A percentile compares a stretch with the other conserved stretches of the same genome.
These are phyloP conservation scores for Sebastes matsubarae DNA, from an alignment of 2,797 vertebrate genomes.

Conservation along the genomic window DNA sequence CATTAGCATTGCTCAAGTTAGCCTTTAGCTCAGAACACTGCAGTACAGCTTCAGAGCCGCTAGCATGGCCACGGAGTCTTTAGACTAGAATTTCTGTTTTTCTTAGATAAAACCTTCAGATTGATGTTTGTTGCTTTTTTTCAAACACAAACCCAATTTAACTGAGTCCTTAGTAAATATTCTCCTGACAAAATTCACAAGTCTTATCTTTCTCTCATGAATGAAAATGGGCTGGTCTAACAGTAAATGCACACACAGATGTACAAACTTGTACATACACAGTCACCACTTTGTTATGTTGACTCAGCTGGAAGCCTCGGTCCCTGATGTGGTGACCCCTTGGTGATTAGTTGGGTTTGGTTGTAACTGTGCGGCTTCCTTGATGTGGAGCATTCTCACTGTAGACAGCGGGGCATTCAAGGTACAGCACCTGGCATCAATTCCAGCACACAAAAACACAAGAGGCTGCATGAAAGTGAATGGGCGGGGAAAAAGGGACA, in stretches of 20 bases:
- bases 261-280: constrained; percentile 24
- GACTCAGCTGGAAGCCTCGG: constrained; percentile 78
- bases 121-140: not conserved
- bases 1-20: not conserved
- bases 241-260: constrained; percentile 9
- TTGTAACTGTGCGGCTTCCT: constrained; percentile 66
- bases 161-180: not conserved
- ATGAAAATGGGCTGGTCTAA: constrained; percentile 36
- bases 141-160: not conserved
- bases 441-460: constrained; percentile 68
- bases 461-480: constrained; percentile 70
- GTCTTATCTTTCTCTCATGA: constrained; percentile 35
- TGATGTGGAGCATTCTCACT: constrained; percentile 73
- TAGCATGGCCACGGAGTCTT: not conserved
- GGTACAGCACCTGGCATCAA: constrained; percentile 78
- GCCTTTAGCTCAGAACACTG: not conserved
- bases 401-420: constrained; percentile 68
- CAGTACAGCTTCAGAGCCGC: not conserved
- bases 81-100: no score
- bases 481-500: constrained; percentile 39
- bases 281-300: constrained; percentile 69
- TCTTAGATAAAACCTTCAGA: no score
- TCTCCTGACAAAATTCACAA: constrained; percentile 29
- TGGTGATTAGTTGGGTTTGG: constrained; percentile 69
- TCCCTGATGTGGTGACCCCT: constrained; percentile 69